Conservation (phyloP, 1,140 invertebrate species). For the Lasioglossum baleicum region DNA sequence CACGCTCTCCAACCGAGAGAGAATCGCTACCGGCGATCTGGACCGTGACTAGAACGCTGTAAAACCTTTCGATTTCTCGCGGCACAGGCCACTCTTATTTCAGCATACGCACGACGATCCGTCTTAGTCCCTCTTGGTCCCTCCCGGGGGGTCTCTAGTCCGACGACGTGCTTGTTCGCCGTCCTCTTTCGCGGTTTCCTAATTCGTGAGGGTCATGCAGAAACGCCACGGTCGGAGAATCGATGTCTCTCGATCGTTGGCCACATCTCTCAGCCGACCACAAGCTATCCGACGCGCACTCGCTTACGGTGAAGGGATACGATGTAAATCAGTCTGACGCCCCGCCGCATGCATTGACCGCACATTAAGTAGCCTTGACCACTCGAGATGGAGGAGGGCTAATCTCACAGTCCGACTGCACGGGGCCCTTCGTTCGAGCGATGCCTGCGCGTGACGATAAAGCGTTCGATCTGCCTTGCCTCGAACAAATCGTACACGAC, state of each 20-base stretch:
- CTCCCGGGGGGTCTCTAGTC: neutral
- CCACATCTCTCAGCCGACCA: constrained; percentile 75
- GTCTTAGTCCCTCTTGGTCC: no score
- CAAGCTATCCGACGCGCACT: constrained; percentile 63
- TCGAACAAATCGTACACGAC: neutral
- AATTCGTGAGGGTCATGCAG: neutral
- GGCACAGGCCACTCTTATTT: neutral
- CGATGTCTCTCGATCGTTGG: constrained; percentile 68
- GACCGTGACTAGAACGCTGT: neutral
- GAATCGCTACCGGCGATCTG: neutral
- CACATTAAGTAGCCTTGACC: constrained; percentile 73
- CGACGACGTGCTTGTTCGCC: neutral
- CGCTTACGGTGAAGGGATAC: constrained; percentile 68
- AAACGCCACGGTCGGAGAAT: constrained; percentile 47
- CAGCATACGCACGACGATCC: neutral
- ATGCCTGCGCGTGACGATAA: neutral
- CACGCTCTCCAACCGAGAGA: neutral
- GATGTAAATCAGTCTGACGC: constrained; percentile 77
- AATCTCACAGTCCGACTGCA: constrained; percentile 29
- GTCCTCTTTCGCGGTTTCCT: neutral
- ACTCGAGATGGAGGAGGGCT: constrained; percentile 37
- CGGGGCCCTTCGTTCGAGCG: constrained; percentile 5
- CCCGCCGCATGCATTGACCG: constrained; percentile 68
- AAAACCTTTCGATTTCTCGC: neutral
- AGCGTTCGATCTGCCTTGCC: neutral